Conservation (phyloP, 2,113 vertebrate species). For the Apaloderma vittatum region DNA sequence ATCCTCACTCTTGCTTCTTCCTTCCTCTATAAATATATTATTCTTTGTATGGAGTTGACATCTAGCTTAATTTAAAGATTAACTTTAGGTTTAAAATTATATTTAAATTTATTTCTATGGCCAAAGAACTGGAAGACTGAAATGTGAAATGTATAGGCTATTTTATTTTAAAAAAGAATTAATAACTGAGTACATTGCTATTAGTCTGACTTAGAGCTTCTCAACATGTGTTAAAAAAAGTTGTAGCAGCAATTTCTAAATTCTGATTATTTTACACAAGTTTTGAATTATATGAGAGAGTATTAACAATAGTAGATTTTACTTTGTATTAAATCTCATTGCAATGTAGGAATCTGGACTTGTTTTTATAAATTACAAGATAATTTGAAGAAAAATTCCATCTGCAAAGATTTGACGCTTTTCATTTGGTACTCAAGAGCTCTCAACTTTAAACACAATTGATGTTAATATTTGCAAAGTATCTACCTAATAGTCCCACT, state of each 20-base stretch:
- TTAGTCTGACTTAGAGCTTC: background rate
- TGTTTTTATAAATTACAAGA: background rate
- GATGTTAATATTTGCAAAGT: background rate
- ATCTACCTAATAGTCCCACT: background rate
- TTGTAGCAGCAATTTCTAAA: background rate
- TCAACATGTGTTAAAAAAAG: background rate
- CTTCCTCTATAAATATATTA: background rate
- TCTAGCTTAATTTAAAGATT: background rate
- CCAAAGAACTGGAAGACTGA: background rate
- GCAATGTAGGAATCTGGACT: background rate
- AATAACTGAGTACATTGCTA: background rate
- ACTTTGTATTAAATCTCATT: background rate
- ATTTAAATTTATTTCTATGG: background rate
- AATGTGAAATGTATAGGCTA: background rate
- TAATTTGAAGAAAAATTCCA: background rate
- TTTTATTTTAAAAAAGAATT: background rate
- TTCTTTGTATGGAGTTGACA: background rate
- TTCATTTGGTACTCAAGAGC: background rate
- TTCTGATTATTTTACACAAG: background rate
- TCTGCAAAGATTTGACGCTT: fast-evolving
- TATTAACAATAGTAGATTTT: background rate
- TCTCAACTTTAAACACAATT: background rate
- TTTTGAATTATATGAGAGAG: background rate
- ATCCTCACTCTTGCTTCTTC: background rate
- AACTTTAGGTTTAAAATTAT: background rate